Evolutionary conservation across 2,113 vertebrate species (phyloP).

Genomic region (Agelaius phoeniceus): DNA sequence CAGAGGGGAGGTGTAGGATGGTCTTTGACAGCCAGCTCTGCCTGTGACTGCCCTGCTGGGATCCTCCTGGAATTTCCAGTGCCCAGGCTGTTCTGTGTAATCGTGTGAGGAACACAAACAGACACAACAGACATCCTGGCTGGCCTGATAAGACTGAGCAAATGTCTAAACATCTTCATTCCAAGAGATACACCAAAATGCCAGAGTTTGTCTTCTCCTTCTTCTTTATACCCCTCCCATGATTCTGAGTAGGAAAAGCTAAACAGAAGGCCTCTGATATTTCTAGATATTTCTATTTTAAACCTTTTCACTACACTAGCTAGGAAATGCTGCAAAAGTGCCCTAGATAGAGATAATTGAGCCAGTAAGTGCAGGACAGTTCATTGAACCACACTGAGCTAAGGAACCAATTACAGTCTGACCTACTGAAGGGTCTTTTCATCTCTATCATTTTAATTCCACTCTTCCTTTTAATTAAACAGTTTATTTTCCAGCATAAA

Average conservation of each 20-base stretch:
- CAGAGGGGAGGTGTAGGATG: not conserved
- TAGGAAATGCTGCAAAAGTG: not conserved
- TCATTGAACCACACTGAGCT: not conserved
- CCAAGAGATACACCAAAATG: not conserved
- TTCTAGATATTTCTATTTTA: not conserved
- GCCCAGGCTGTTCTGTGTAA: not conserved
- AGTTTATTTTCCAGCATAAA: constrained; percentile 18
- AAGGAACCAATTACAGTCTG: not conserved
- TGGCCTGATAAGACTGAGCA: not conserved
- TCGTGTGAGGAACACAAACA: not conserved
- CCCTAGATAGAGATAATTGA: not conserved
- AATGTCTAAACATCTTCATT: not conserved
- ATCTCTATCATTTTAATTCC: not conserved
- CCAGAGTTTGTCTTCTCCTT: not conserved
- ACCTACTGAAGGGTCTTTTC: not conserved
- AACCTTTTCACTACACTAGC: not conserved
- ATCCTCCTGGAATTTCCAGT: not conserved
- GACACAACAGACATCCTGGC: not conserved
- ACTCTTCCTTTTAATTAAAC: constrained; percentile 23
- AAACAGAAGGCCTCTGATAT: not conserved
- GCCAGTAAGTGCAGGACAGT: not conserved
- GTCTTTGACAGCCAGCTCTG: not conserved
- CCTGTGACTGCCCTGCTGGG: not conserved
- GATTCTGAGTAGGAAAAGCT: not conserved
- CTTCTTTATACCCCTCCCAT: too few species aligned